Base-by-base conservation (phyloP, 2,113 vertebrate genomes). In the Butastur rufipennis region DNA sequence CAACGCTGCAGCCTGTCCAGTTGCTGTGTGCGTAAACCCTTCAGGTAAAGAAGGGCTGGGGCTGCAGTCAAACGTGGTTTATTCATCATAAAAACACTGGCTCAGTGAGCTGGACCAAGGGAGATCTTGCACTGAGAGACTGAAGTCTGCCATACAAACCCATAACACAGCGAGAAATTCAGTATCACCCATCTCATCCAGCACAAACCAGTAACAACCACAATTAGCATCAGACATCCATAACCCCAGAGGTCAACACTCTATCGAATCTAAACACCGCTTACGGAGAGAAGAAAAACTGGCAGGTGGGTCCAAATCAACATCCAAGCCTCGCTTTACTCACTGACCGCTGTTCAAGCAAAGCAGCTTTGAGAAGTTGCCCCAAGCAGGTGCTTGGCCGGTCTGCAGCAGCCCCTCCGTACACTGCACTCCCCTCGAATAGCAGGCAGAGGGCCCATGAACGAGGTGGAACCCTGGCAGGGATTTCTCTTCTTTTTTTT, bases 341-440 rank as follows among this genome's bases (percentile, higher is more conserved):
- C 3, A 0, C 25, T 8, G 5, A 20, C 63, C 55, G 31, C 47
- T 4, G 1, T 9, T 25, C 6, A 13, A 36, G 25, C 2, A 1
- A 42, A 38, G 27, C 38, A 40, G 47, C 29, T 53, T 47, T 7
- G 16, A 83, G 10, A 23, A 59, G 32, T 3, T 50, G 31, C n/a
- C 62, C 62, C 6, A 2, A 13, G 18, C 52, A 31, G 20, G 43
- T 2, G 2, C 20, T 15, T 5, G 32, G 31, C 50, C 2, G 1
- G 19, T 5, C 26, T 7, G 0, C 56, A 52, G 38, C 10, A 0
- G 53, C 13, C 25, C 17, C 22, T 3, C 1, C 1, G 40, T 43
- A 11, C 32, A 0, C 55, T 13, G 27, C 45, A 8, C 4, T 26
- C 16, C 29, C 19, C 38, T 27, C 1, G 0, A 10, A 16, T 47